Evolutionary conservation across 2,113 vertebrate genomes (phyloP).

Genomic region (Aptenodytes patagonicus): DNA sequence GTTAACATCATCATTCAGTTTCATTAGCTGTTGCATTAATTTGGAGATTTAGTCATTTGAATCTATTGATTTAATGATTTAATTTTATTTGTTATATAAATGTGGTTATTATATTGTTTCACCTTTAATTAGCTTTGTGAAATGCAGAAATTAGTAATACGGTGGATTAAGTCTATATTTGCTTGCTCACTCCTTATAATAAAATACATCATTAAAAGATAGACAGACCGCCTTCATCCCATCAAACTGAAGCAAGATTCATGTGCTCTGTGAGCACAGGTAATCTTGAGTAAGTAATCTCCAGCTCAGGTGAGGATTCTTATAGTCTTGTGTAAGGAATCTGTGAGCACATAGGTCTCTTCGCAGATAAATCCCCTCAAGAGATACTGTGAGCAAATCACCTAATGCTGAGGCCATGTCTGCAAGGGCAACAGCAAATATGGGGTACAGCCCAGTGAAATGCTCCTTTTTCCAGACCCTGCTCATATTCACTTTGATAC

Average conservation of each 20-base stretch:
- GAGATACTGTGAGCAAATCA: not conserved
- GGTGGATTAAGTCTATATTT: not conserved
- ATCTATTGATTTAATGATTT: not conserved
- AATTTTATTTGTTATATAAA: not conserved
- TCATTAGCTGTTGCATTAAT: not conserved
- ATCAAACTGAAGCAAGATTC: not conserved
- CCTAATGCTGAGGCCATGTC: not conserved
- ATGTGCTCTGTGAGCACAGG: not conserved
- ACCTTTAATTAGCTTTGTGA: not conserved
- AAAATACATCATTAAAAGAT: not conserved
- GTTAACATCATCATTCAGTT: not conserved
- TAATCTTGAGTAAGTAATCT: not conserved
- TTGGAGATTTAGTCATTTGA: not conserved
- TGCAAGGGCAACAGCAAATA: not conserved
- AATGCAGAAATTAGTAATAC: not conserved
- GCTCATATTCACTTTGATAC: not conserved
- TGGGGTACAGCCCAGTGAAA: not conserved
- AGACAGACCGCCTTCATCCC: not conserved
- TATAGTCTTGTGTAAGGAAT: not conserved
- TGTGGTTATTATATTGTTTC: not conserved
- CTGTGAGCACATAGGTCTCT: fast-evolving
- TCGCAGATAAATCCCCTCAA: not conserved
- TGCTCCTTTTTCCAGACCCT: not conserved
- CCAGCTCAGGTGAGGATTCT: not conserved
- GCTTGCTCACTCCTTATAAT: not conserved